These are phyloP conservation scores for Trematocara zebra DNA, from an alignment of 2,113 vertebrate species.

Conservation along the genomic window DNA sequence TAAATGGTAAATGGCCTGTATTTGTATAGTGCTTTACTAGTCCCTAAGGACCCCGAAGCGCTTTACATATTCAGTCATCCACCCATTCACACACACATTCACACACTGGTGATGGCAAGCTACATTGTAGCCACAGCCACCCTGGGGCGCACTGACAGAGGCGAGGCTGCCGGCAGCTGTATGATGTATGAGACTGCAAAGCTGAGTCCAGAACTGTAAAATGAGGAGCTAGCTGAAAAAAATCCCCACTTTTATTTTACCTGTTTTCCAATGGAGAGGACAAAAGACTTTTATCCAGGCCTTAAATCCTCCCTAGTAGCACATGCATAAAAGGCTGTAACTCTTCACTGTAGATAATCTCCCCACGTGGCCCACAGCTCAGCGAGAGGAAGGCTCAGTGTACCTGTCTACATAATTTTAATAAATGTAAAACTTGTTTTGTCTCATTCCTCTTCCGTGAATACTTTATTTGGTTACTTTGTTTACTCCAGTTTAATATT, in stretches of 20 bases:
- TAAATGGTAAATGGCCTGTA: background rate
- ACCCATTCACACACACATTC: too few species aligned
- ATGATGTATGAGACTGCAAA: background rate
- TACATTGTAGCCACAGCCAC: too few species aligned
- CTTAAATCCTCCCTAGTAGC: background rate
- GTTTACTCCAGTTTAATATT: background rate
- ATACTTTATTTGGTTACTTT: background rate
- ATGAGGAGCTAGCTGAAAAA: background rate
- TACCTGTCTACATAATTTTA: background rate
- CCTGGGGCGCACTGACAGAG: accelerated
- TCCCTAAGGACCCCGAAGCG: too few species aligned
- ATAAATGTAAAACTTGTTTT: background rate
- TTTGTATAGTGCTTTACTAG: too few species aligned
- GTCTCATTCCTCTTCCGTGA: background rate
- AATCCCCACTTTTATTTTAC: background rate
- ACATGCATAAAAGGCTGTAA: background rate
- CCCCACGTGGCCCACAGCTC: background rate
- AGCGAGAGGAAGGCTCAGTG: background rate
- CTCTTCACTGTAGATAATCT: background rate
- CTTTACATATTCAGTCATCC: too few species aligned
- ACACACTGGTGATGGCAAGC: too few species aligned
- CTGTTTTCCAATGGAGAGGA: background rate
- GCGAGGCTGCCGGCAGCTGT: too few species aligned
- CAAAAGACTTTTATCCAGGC: background rate
- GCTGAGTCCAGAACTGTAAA: background rate